Percentiles rank a stretch among this genome's conserved stretches.
Conservation (phyloP, 2,113 vertebrate genomes). For the Indicator indicator region DNA sequence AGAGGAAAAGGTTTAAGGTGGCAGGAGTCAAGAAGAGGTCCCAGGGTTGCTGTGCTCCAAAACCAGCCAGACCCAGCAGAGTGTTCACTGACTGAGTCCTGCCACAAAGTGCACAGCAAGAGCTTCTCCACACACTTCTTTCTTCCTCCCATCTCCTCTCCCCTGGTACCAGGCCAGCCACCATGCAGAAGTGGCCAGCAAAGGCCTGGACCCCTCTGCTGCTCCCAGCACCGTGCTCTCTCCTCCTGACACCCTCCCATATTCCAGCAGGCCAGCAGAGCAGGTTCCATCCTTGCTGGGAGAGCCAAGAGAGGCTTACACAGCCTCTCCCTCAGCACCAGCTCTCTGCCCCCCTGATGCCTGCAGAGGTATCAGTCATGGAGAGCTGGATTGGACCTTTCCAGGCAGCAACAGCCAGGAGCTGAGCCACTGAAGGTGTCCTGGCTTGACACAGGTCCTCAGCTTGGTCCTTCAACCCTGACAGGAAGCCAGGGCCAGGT, state of each 20-base stretch:
- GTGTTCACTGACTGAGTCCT: background rate
- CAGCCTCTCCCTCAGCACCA: background rate
- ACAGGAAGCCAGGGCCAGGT: fast-evolving
- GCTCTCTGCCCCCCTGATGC: background rate
- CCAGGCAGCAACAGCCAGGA: background rate
- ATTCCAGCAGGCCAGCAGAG: background rate
- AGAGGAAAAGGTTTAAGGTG: background rate
- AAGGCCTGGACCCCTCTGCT: background rate
- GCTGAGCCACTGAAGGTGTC: background rate
- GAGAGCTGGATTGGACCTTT: no score
- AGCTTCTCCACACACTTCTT: background rate
- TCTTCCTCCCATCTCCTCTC: background rate
- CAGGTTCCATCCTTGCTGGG: fast-evolving
- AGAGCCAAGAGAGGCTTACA: background rate
- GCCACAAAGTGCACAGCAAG: no score
- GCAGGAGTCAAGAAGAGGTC: background rate
- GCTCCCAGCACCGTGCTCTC: background rate
- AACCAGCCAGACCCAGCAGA: background rate
- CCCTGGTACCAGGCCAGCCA: background rate
- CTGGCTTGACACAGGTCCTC: fast-evolving
- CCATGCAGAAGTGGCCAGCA: fast-evolving
- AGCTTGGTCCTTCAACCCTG: background rate
- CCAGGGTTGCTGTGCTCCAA: background rate
- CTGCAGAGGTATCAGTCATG: background rate
- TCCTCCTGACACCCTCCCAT: background rate